phyloP scores from a whole-genome alignment of 2,888 invertebrate genomes.

The Napeogenes inachia region DNA sequence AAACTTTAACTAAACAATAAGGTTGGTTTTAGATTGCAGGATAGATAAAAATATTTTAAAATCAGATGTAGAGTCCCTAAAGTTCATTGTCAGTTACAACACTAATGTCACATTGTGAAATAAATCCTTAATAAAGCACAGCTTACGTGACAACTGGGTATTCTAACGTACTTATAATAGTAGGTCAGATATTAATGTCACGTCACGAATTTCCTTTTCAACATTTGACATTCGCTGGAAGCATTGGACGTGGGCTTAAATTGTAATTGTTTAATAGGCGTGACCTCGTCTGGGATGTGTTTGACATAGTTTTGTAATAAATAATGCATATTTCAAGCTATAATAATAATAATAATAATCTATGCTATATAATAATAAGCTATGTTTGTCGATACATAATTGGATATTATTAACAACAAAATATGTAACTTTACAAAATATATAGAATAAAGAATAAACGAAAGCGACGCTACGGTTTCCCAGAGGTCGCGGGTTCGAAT shows the following conservation, averaged over 20 bases:
- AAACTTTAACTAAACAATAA: slow-evolving; percentile 6
- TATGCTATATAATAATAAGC: too few species aligned
- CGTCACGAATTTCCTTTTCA: slow-evolving; percentile 1
- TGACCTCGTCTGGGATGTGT: background rate
- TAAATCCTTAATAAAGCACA: slow-evolving; percentile 1
- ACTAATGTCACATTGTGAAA: background rate
- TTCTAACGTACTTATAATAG: background rate
- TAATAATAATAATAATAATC: too few species aligned
- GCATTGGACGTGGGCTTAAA: slow-evolving; percentile 24
- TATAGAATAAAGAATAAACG: too few species aligned
- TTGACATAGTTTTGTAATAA: too few species aligned
- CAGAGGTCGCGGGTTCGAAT: too few species aligned
- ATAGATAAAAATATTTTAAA: background rate
- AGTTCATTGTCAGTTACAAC: background rate
- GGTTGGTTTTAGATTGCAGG: background rate
- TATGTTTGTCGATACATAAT: too few species aligned
- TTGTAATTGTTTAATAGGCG: slow-evolving; percentile 6
- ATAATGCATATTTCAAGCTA: too few species aligned
- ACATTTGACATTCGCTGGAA: slow-evolving; percentile 33
- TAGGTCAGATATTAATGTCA: slow-evolving; percentile 3
- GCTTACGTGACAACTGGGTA: background rate
- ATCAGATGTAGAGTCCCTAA: background rate
- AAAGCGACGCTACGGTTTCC: too few species aligned
- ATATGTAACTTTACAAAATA: too few species aligned
- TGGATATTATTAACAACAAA: too few species aligned